A percentile compares a stretch with the other conserved stretches of the same genome.
Evolutionary conservation across 2,113 vertebrate genomes (phyloP).

Genomic region (Sturnira hondurensis): DNA sequence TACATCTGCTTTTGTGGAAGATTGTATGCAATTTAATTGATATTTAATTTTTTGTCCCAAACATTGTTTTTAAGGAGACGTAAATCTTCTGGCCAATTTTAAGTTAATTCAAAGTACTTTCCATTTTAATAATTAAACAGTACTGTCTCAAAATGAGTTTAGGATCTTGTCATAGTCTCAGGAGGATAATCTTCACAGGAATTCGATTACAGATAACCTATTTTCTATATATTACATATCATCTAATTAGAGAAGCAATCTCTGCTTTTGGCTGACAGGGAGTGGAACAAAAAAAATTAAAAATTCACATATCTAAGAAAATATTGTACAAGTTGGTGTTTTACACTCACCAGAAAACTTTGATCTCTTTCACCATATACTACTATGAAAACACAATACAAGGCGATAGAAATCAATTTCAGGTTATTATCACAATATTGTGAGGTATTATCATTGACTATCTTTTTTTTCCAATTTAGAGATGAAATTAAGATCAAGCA

Average conservation of each 20-base stretch:
- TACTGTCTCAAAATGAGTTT: neutral
- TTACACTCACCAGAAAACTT: neutral
- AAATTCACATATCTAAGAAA: neutral
- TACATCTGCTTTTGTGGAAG: neutral
- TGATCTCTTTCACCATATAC: neutral
- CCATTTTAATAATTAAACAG: conserved; percentile 2
- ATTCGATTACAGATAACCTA: neutral
- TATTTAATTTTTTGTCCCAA: neutral
- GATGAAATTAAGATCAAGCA: neutral
- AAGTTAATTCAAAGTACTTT: neutral
- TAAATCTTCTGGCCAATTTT: neutral
- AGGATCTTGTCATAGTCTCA: neutral
- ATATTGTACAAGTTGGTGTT: neutral
- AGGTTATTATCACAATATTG: neutral
- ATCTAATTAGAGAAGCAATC: neutral
- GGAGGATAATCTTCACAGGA: neutral
- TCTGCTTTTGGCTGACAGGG: neutral
- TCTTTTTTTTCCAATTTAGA: neutral
- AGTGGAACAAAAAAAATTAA: neutral
- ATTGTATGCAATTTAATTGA: neutral
- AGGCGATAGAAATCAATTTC: neutral
- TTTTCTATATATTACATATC: neutral
- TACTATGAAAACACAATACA: neutral
- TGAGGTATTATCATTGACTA: neutral
- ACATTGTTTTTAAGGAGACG: neutral